These are phyloP conservation scores for Crepidodera aurea DNA, from an alignment of 2,888 invertebrate species.

Conservation along the genomic window DNA sequence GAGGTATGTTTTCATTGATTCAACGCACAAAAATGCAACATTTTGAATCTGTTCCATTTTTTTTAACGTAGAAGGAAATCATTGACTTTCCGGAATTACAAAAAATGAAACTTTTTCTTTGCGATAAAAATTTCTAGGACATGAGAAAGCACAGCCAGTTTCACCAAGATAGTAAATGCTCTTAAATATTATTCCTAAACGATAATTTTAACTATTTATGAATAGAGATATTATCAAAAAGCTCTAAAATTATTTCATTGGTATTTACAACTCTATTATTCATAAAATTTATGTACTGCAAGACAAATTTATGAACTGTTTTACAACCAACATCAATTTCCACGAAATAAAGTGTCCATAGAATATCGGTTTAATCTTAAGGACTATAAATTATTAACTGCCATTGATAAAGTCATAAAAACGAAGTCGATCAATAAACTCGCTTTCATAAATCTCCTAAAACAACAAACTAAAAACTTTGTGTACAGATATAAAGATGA, in stretches of 20 bases:
- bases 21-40: too few species aligned
- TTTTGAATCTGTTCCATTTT: too few species aligned
- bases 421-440: conserved; percentile 6
- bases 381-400: conserved; percentile 6
- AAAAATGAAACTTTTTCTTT: too few species aligned
- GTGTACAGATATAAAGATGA: background rate
- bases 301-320: conserved; percentile 11
- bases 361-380: conserved; percentile 4
- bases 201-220: background rate
- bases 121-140: too few species aligned
- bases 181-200: too few species aligned
- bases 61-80: too few species aligned
- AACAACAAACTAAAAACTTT: background rate
- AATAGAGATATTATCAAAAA: background rate
- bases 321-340: conserved; percentile 6
- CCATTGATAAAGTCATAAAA: conserved; percentile 10
- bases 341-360: background rate
- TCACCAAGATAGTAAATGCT: too few species aligned
- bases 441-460: conserved; percentile 1
- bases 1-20: too few species aligned
- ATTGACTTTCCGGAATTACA: too few species aligned
- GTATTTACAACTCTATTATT: background rate
- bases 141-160: too few species aligned
- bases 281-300: background rate
- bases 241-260: background rate